Conservation (phyloP, 2,113 vertebrate species). For the Hypomesus transpacificus region DNA sequence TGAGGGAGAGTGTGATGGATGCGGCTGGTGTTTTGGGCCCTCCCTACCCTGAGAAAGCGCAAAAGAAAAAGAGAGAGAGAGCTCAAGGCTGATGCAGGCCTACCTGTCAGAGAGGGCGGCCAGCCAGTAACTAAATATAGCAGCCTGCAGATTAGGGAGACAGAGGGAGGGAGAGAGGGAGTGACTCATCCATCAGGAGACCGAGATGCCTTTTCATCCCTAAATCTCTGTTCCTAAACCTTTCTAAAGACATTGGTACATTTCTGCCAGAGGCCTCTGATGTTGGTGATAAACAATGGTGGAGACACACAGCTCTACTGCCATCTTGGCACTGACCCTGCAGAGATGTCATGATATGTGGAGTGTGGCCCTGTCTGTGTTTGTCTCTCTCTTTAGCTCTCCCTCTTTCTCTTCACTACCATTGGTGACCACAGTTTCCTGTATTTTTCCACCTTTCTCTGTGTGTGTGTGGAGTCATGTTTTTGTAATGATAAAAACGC, state of each 20-base stretch:
- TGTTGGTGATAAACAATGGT: not conserved
- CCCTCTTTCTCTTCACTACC: constrained; percentile 48
- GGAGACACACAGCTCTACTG: not conserved
- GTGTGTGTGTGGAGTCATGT: constrained; percentile 54
- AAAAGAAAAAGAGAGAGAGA: constrained; percentile 9
- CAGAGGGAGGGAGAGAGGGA: constrained; percentile 17
- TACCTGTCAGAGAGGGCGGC: constrained; percentile 65
- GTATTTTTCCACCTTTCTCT: constrained; percentile 73
- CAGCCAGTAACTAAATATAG: constrained; percentile 73
- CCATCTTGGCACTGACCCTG: not conserved
- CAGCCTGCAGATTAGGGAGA: constrained; percentile 56
- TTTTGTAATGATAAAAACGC: constrained; percentile 55
- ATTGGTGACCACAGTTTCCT: constrained; percentile 67
- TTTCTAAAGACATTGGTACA: not conserved
- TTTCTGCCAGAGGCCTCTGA: not conserved
- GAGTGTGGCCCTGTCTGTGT: not conserved
- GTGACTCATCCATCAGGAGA: constrained; percentile 63
- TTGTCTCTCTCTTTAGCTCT: constrained; percentile 11
- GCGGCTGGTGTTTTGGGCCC: not conserved
- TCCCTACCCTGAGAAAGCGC: not conserved
- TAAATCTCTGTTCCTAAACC: constrained; percentile 25
- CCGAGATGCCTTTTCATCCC: constrained; percentile 35
- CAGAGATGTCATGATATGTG: not conserved
- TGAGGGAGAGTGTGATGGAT: too few species aligned
- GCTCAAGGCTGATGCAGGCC: constrained; percentile 54